Conservation (phyloP, 2,113 vertebrate species). For the human (Homo sapiens) region GRCh38 chr4:26979001-26979500, state of each 20-base stretch:
- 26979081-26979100: neutral
- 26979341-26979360: neutral
- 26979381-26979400: neutral
- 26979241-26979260: neutral
- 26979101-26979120: neutral
- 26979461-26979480: neutral
- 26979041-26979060: neutral
- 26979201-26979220: neutral
- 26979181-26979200: neutral
- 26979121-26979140: neutral
- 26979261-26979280: neutral
- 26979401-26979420: neutral
- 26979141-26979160: neutral
- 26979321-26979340: constrained; percentile 10
- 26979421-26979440: neutral
- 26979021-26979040: neutral
- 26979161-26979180: neutral
- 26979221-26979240: neutral
- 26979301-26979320: neutral
- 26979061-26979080: constrained; percentile 34
- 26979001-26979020: neutral
- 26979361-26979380: neutral
- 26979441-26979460: neutral
- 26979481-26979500: neutral
- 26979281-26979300: neutral